phyloP scores from a whole-genome alignment of 1,140 invertebrate species.

The Meloidogyne exigua region DNA sequence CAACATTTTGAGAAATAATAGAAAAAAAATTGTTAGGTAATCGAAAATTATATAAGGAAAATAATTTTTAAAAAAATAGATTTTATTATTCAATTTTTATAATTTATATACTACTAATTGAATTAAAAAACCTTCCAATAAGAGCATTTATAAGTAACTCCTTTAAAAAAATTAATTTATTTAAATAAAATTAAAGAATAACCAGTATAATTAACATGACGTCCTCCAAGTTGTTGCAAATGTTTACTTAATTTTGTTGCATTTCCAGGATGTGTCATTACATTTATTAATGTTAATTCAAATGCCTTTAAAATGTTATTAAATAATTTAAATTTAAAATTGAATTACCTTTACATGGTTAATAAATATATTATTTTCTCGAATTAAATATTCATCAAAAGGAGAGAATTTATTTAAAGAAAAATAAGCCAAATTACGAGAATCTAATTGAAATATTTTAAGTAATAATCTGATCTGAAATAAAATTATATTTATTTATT shows the following conservation, averaged over 20 bases:
- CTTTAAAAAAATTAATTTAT: background rate
- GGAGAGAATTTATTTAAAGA: conserved; percentile 21
- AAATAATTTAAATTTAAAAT: background rate
- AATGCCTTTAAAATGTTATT: conserved; percentile 32
- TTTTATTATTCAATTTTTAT: no score
- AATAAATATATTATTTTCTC: conserved; percentile 41
- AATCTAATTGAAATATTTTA: conserved; percentile 48
- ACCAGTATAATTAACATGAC: conserved; percentile 48
- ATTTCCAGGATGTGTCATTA: conserved; percentile 50
- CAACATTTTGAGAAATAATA: no score
- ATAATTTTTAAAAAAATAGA: no score
- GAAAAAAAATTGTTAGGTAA: no score
- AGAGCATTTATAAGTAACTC: conserved; percentile 48
- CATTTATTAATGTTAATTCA: conserved; percentile 46
- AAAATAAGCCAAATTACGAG: conserved; percentile 37
- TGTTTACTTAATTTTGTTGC: conserved; percentile 53
- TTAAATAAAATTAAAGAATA: background rate
- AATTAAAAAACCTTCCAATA: conserved; percentile 44
- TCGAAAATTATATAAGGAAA: no score
- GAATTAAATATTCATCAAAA: conserved; percentile 34
- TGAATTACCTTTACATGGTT: conserved; percentile 46
- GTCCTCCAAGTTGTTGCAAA: conserved; percentile 49
- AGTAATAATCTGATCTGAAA: conserved; percentile 26
- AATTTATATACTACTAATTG: no score
- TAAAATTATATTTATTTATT: background rate